Base-by-base conservation (phyloP, 2,888 invertebrate genomes). In the Augochlorella aurata region DNA sequence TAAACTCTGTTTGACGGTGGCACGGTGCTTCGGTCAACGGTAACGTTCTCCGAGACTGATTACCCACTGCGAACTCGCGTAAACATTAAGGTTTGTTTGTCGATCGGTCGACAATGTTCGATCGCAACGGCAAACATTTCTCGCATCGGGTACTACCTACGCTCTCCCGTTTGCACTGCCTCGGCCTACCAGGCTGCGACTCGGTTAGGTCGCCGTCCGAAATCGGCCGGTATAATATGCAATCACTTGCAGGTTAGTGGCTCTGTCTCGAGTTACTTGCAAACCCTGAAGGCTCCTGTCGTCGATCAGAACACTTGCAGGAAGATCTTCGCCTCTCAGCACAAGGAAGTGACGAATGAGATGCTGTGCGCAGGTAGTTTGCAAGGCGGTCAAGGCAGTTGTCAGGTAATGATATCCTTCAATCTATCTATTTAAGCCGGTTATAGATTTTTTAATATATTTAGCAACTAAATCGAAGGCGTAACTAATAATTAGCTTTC, bases 301-400 rank as follows among this genome's bases (percentile, higher is more conserved):
- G 91, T 95, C 0, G 92, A 93, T 9, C 94, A 94, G 82, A 74
- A 88, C 0, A 14, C 77, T 0, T 95, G 95, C 88, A 79, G 67
- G 18, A 89, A 89, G 0, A 88, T 90, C 0, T 94, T 94, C 7
- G 82, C 92, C 0, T 88, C 91, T 47, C 92, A 14, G 0, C 2
- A 93, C 1, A 24, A 52, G 16, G 83, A 50, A 12, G 83, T 92
- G 24, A 92, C 91, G 12, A 8, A 72, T 10, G 82, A 85, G 8
- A 93, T 92, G 93, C 85, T 92, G 38, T 93, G 92, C 79, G 92
- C 92, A 9, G 91, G 91, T 2, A 47, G 45, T n/a, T 49, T 58
- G 3, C 65, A 63, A 9, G 91, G 87, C 12, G 88, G 87, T 8
- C 88, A 90, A 52, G 92, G 92, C 77, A 80, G 90, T 0, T 92